A percentile compares a stretch with the other conserved stretches of the same genome.
Evolutionary conservation across 2,888 invertebrate species (phyloP).

Genomic region (Pycnomerus fuliginosus): DNA sequence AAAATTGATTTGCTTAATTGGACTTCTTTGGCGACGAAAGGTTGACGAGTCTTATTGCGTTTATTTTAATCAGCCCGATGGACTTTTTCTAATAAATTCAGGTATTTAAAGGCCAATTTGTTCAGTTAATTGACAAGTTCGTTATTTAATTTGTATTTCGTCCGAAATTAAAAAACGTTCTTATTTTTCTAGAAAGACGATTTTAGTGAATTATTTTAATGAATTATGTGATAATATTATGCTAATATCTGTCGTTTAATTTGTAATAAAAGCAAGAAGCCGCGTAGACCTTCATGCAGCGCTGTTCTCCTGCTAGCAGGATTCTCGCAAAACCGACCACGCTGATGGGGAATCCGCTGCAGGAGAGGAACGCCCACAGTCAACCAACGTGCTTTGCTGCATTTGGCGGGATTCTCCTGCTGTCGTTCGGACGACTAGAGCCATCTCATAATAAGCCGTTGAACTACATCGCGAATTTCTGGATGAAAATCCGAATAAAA

Average conservation of each 20-base stretch:
- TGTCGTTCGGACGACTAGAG: too few relatives aligned
- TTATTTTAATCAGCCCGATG: constrained; percentile 9
- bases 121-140: constrained; percentile 15
- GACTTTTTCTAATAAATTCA: constrained; percentile 15
- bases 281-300: constrained; percentile 4
- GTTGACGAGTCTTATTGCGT: constrained; percentile 7
- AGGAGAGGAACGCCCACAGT: constrained; percentile 22
- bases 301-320: constrained; percentile 39
- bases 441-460: too few relatives aligned
- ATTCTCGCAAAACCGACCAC: constrained; percentile 44
- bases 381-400: constrained; percentile 7
- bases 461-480: too few relatives aligned
- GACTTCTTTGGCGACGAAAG: constrained; percentile 6
- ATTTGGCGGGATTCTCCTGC: constrained; percentile 7
- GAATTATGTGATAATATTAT: too few relatives aligned
- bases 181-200: too few relatives aligned
- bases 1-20: constrained; percentile 17
- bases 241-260: too few relatives aligned
- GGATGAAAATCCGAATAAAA: too few relatives aligned
- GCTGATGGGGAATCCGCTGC: constrained; percentile 33
- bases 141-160: constrained; percentile 14
- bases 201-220: too few relatives aligned
- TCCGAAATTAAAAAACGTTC: constrained; percentile 12
- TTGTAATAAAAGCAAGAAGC: neutral
- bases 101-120: constrained; percentile 15